Evolutionary conservation across 2,797 vertebrate species (phyloP).

Genomic region (Bradypodion ventrale): DNA sequence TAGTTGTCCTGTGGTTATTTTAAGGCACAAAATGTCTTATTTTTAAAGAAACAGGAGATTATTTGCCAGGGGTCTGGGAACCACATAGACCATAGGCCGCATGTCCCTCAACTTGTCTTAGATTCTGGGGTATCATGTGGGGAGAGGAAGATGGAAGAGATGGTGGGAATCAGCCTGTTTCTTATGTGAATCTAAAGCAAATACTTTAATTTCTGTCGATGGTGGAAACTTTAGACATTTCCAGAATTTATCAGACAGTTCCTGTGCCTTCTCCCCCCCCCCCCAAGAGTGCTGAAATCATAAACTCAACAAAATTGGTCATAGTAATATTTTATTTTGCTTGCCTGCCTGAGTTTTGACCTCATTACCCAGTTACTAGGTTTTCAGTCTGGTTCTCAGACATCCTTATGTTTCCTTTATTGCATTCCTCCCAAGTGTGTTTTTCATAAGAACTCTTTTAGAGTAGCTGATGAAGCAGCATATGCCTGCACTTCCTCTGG

Average conservation of each 20-base stretch:
- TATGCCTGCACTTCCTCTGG: constrained; percentile 39
- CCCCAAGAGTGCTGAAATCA: neutral
- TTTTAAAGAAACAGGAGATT: no score
- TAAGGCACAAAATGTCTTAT: no score
- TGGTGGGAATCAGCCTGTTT: neutral
- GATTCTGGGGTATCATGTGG: neutral
- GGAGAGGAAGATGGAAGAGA: neutral
- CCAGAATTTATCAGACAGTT: neutral
- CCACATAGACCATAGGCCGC: no score
- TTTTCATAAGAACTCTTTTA: neutral
- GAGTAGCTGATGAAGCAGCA: constrained; percentile 5
- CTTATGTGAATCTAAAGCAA: neutral
- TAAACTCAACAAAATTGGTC: neutral
- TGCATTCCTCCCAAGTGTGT: neutral
- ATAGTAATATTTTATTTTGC: neutral
- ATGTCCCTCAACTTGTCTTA: no score
- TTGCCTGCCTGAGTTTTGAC: constrained; percentile 1
- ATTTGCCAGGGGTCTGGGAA: no score
- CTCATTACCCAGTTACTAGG: neutral
- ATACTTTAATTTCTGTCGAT: neutral
- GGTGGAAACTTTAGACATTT: neutral
- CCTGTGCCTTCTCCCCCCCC: neutral
- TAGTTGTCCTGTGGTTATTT: no score
- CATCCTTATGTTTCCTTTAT: neutral
- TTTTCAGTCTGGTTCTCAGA: neutral